Evolutionary conservation across 2,797 vertebrate genomes (phyloP).

Genomic region (Sebastes iracundus): DNA sequence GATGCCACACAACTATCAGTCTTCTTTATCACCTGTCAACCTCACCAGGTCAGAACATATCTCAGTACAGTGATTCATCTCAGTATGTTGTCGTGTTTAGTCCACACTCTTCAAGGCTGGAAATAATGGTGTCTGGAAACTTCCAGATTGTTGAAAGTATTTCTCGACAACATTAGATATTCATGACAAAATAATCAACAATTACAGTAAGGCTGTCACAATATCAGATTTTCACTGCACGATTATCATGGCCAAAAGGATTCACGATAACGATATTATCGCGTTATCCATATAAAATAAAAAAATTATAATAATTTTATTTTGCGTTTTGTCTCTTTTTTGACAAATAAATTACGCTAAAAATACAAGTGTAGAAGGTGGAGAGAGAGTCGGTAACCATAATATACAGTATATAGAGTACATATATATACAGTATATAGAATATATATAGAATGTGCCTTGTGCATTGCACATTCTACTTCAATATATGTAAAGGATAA

Average conservation of each 20-base stretch:
- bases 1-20: slow-evolving; percentile 77
- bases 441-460: too few relatives aligned
- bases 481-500: too few relatives aligned
- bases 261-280: too few relatives aligned
- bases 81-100: neutral
- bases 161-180: neutral
- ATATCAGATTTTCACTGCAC: neutral
- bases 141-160: neutral
- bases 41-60: slow-evolving; percentile 85
- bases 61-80: neutral
- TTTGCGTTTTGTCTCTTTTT: neutral
- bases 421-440: too few relatives aligned
- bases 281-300: too few relatives aligned
- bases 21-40: slow-evolving; percentile 90
- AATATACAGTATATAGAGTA: too few relatives aligned
- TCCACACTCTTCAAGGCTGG: neutral
- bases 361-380: too few relatives aligned
- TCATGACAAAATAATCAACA: neutral
- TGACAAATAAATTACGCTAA: neutral
- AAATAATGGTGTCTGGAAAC: neutral
- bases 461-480: too few relatives aligned
- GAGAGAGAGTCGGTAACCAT: too few relatives aligned
- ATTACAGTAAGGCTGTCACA: neutral
- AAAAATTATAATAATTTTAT: neutral
- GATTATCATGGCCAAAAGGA: too few relatives aligned